Conservation (phyloP, 2,113 vertebrate species). For the Caranx ignobilis region DNA sequence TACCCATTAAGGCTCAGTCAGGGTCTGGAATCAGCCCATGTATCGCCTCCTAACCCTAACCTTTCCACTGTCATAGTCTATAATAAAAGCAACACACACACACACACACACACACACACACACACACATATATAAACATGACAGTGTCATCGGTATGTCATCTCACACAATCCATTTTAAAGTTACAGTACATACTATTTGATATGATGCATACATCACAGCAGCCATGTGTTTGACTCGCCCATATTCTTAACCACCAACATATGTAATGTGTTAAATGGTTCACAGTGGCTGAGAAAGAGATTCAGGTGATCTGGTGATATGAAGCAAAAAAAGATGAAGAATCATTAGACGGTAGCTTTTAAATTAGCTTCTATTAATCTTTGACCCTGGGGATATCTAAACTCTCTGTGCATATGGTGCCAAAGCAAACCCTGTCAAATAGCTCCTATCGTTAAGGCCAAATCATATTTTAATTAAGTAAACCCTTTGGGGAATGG, state of each 20-base stretch:
- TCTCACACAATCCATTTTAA: neutral
- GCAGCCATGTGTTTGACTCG: neutral
- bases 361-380: conserved; percentile 1
- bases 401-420: neutral
- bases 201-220: neutral
- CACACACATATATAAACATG: neutral
- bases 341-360: conserved; percentile 4
- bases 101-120: neutral
- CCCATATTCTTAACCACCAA: neutral
- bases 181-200: neutral
- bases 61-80: too few species aligned
- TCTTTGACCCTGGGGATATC: neutral
- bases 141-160: neutral
- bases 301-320: neutral
- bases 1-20: too few species aligned
- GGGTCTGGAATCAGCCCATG: too few species aligned
- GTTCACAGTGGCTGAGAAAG: neutral
- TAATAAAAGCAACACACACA: too few species aligned
- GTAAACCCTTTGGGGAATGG: conserved; percentile 23
- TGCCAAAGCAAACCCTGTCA: conserved; percentile 1
- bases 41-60: too few species aligned
- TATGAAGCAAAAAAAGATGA: neutral
- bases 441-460: conserved; percentile 37
- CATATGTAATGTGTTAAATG: too few species aligned
- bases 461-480: conserved; percentile 52